Percentiles rank a stretch among this genome's conserved stretches.
These are phyloP conservation scores for Cataglyphis livida DNA, from an alignment of 2,888 invertebrate species.

Conservation along the genomic window DNA sequence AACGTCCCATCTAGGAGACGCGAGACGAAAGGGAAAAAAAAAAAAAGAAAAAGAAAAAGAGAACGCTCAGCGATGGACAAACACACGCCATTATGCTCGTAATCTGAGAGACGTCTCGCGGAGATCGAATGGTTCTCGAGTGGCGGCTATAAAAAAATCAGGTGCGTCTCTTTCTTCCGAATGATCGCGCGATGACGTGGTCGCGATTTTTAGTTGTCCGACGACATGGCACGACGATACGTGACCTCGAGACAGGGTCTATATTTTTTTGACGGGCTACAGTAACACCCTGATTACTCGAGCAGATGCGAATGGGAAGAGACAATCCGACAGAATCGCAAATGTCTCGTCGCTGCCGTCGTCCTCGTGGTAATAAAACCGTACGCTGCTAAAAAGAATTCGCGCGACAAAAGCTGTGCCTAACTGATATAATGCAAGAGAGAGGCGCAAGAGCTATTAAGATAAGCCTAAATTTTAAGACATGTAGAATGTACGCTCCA, in stretches of 20 bases:
- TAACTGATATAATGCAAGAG: conserved; percentile 7
- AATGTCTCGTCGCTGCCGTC: neutral
- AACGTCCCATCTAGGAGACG: conserved; percentile 49
- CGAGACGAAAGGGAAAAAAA: neutral
- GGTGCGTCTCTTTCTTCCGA: neutral
- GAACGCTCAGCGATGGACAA: conserved; percentile 18
- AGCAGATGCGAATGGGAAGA: conserved; percentile 24
- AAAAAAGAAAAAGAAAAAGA: conserved; percentile 17
- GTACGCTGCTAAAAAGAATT: conserved; percentile 18
- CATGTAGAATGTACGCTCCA: neutral
- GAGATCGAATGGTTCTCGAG: conserved; percentile 51
- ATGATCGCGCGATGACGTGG: conserved; percentile 59
- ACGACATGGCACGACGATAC: conserved; percentile 33
- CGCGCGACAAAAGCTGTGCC: conserved; percentile 9
- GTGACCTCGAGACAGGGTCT: conserved; percentile 45
- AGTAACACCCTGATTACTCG: conserved; percentile 34
- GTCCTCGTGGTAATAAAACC: conserved; percentile 42
- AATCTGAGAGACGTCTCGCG: conserved; percentile 15
- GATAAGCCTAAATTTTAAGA: conserved; percentile 19
- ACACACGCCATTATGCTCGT: conserved; percentile 26
- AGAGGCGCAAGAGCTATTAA: neutral
- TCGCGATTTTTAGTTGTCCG: conserved; percentile 58
- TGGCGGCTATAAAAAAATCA: conserved; percentile 34
- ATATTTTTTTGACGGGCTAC: conserved; percentile 38
- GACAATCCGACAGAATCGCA: neutral